Conservation (phyloP, 2,797 vertebrate species). For the Xiphophorus birchmanni region DNA sequence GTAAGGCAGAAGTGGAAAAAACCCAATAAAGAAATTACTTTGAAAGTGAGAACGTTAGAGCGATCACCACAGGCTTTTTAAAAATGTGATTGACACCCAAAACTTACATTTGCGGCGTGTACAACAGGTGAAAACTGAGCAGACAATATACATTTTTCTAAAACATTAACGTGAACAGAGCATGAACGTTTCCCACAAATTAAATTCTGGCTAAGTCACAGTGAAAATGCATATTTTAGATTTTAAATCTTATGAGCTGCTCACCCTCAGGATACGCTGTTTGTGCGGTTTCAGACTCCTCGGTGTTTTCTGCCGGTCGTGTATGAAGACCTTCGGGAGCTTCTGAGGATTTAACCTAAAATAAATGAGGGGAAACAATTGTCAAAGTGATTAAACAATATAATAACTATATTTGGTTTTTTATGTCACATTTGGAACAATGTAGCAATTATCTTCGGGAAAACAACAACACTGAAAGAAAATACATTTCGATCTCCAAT, state of each 20-base stretch:
- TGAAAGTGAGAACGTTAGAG: background rate
- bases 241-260: background rate
- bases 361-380: background rate
- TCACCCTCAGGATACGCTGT: constrained; percentile 32
- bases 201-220: background rate
- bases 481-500: background rate
- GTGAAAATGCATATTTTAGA: background rate
- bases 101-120: background rate
- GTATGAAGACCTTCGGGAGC: background rate
- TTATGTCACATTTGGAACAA: background rate
- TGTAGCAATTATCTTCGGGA: background rate
- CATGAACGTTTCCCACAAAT: background rate
- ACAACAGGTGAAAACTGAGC: background rate
- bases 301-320: background rate
- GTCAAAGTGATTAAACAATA: no score
- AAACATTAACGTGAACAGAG: background rate
- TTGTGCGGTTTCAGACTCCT: background rate
- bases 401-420: background rate
- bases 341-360: constrained; percentile 28
- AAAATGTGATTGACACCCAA: background rate
- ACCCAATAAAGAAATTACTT: background rate
- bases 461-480: background rate
- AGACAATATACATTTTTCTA: background rate
- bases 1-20: background rate
- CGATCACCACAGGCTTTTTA: background rate